phyloP scores from a whole-genome alignment of 92 coral and sea anemone species.

The Blastomussa wellsi region DNA sequence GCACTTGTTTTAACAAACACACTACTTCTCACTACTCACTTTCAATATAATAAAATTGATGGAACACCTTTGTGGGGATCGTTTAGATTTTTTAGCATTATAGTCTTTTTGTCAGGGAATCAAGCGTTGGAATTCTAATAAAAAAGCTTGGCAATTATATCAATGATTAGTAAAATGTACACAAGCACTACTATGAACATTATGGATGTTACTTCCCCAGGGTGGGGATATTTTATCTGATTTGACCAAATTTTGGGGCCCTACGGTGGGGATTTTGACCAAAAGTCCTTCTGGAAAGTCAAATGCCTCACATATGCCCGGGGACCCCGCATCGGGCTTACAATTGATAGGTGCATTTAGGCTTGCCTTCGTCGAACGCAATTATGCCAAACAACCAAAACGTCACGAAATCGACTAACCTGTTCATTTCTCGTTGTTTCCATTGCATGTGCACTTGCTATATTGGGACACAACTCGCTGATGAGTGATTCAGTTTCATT shows the following conservation, averaged over 20 bases:
- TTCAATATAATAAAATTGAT: conserved; percentile 4
- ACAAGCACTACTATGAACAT: no score
- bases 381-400: no score
- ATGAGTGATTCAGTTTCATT: conserved; percentile 45
- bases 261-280: conserved; percentile 3
- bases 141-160: not conserved
- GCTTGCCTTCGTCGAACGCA: no score
- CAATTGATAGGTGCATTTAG: no score
- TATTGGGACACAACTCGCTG: conserved; percentile 8
- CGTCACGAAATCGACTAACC: not conserved
- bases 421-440: not conserved
- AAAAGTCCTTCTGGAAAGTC: not conserved
- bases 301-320: conserved; percentile 16
- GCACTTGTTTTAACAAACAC: no score
- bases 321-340: no score
- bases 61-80: no score
- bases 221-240: not conserved
- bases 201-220: conserved; percentile 2
- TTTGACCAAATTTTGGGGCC: not conserved
- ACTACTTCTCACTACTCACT: no score
- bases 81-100: no score
- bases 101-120: no score
- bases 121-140: no score
- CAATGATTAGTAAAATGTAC: not conserved
- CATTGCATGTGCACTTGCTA: not conserved